Percentiles rank a stretch among this genome's conserved stretches.
Evolutionary conservation across 2,888 invertebrate genomes (phyloP).

Genomic region (Prosopocoilus inquinatus): DNA sequence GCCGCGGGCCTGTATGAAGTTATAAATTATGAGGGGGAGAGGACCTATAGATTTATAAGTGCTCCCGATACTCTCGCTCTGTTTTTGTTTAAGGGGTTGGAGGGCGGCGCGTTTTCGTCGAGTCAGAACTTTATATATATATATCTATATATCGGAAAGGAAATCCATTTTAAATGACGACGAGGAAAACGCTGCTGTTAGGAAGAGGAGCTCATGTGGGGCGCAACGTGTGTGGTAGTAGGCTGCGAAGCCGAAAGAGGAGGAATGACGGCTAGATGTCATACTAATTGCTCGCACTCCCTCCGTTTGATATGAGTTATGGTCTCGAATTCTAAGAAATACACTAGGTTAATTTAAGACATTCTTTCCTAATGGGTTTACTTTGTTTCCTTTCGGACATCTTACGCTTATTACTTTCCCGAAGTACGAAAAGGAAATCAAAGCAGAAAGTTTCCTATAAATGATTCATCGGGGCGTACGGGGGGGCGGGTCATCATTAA

Average conservation of each 20-base stretch:
- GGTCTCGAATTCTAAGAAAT: slow-evolving; percentile 31
- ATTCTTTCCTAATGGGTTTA: slow-evolving; percentile 39
- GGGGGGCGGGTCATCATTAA: no score
- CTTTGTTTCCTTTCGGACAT: not conserved
- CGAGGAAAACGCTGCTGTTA: slow-evolving; percentile 20
- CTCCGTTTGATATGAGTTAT: slow-evolving; percentile 39
- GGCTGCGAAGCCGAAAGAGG: slow-evolving; percentile 16
- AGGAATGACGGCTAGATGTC: slow-evolving; percentile 42
- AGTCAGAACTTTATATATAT: slow-evolving; percentile 36
- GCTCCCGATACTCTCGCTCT: slow-evolving; percentile 28
- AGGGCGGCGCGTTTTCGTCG: slow-evolving; percentile 33
- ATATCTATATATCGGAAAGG: slow-evolving; percentile 22
- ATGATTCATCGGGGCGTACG: no score
- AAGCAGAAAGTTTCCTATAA: no score
- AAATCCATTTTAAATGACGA: slow-evolving; percentile 33
- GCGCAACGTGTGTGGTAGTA: not conserved
- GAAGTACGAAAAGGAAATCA: not conserved
- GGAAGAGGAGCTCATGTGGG: slow-evolving; percentile 13
- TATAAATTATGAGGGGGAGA: slow-evolving; percentile 42
- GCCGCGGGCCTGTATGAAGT: slow-evolving; percentile 44
- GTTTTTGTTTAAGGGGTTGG: slow-evolving; percentile 42
- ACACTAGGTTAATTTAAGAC: slow-evolving; percentile 42
- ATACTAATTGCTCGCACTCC: slow-evolving; percentile 47
- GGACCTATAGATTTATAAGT: slow-evolving; percentile 32
- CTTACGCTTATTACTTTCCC: not conserved